Evolutionary conservation across 2,888 invertebrate genomes (phyloP).

Genomic region (Notocelia uddmanniana): DNA sequence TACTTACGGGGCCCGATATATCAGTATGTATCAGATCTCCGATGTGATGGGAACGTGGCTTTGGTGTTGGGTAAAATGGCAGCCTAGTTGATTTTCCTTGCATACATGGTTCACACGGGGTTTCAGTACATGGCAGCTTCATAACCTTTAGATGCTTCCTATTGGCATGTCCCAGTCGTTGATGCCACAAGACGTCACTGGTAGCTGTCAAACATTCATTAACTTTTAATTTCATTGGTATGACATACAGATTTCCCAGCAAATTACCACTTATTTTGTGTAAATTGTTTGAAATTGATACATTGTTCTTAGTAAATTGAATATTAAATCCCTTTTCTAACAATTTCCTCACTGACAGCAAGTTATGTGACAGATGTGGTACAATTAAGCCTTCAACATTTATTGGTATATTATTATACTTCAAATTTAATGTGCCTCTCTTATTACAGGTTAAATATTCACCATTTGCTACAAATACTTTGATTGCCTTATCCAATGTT

Average conservation of each 20-base stretch:
- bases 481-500: neutral
- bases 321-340: neutral
- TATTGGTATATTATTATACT: too few species aligned
- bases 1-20: too few species aligned
- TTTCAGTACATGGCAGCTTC: neutral
- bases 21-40: too few species aligned
- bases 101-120: neutral
- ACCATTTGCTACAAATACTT: conserved; percentile 7
- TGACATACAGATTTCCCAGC: conserved; percentile 1
- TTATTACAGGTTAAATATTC: neutral
- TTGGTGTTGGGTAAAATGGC: neutral
- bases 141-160: neutral
- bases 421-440: too few species aligned
- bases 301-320: neutral
- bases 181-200: conserved; percentile 3
- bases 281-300: neutral
- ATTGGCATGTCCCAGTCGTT: neutral
- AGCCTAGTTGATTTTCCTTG: neutral
- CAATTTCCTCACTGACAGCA: conserved; percentile 5
- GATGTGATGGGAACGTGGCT: neutral
- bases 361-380: neutral
- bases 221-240: neutral
- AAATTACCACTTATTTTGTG: neutral
- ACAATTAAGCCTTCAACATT: too few species aligned
- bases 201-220: neutral